Base-by-base conservation (phyloP, 2,888 invertebrate species). In the Nysson spinosus region DNA sequence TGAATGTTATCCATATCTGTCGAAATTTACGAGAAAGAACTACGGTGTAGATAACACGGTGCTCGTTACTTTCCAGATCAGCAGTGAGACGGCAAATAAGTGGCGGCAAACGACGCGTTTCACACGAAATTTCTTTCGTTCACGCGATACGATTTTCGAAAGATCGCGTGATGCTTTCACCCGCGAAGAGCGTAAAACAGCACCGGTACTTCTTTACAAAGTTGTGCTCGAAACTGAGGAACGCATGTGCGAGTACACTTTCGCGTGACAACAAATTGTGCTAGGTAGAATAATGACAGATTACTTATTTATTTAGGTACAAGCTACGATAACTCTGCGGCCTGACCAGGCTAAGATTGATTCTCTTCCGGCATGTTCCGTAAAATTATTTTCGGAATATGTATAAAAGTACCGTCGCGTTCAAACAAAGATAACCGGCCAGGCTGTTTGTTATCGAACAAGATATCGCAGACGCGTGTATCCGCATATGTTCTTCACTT, bases 211-310 rank as follows among this genome's bases (percentile, higher is more conserved):
- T 39, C 28, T 61, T 30, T 44, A 47, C 46, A 39, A 60, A 52
- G 54, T 60, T 55, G 30, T 28, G 24, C 26, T 17, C 40, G n/a
- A n/a, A n/a, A n/a, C n/a, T n/a, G n/a, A 40, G 50, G 26, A 37
- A 39, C 51, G 65, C 64, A 55, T 60, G 66, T 32, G 34, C 52
- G 54, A 67, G 43, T 37, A 40, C 20, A 28, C 49, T 47, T 51
- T 69, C 69, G 72, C 72, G 72, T 70, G 73, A 73, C 64, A 37
- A 47, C 26, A 35, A 55, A 61, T 58, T 56, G 49, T 69, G 65
- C 62, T 43, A 22, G 9, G 9, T 47, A 35, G 37, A 12, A 37
- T 34, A 57, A 61, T 47, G 69, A 57, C 37, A 24, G 47, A 65
- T 72, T 57, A 62, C 34, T 69, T 65, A 61, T 65, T 65, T 61